Conservation (phyloP, 64 coral and sea anemone species). For the Porites lutea region DNA sequence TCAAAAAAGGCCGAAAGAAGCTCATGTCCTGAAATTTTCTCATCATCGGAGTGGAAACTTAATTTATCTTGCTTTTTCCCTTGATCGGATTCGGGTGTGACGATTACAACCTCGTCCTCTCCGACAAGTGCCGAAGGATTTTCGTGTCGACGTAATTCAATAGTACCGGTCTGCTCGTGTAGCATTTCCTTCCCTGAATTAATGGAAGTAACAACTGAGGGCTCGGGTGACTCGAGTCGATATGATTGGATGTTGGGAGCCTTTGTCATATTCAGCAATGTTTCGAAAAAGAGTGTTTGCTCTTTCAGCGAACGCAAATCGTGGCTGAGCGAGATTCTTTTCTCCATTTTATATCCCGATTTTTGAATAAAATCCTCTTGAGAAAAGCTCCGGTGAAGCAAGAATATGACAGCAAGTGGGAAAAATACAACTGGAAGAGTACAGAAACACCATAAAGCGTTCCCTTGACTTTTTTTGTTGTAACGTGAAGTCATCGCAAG, state of each 20-base stretch:
- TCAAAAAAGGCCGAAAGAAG: conserved; percentile 81
- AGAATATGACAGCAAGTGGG: conserved; percentile 20
- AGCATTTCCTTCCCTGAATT: not conserved
- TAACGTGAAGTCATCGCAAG: conserved; percentile 19
- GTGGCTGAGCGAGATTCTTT: not conserved
- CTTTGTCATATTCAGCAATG: conserved; percentile 39
- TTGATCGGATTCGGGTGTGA: not conserved
- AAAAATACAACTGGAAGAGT: conserved; percentile 7
- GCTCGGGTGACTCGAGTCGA: not conserved
- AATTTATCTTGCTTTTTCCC: not conserved
- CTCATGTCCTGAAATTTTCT: conserved; percentile 40
- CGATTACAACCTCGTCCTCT: not conserved
- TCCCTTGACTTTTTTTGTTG: conserved; percentile 14
- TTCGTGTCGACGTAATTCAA: not conserved
- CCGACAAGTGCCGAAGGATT: not conserved
- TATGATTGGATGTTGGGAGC: not conserved
- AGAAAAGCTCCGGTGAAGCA: conserved; percentile 42
- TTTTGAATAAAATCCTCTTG: conserved; percentile 27
- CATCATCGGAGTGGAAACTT: not conserved
- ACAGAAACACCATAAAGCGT: conserved; percentile 16
- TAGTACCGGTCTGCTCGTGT: not conserved
- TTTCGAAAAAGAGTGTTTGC: conserved; percentile 43
- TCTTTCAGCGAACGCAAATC: conserved; percentile 21
- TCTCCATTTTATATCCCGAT: not conserved
- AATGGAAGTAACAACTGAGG: not conserved